A percentile compares a stretch with the other conserved stretches of the same genome.
phyloP scores from a whole-genome alignment of 2,888 invertebrate species.

The Yponomeuta malinellus region DNA sequence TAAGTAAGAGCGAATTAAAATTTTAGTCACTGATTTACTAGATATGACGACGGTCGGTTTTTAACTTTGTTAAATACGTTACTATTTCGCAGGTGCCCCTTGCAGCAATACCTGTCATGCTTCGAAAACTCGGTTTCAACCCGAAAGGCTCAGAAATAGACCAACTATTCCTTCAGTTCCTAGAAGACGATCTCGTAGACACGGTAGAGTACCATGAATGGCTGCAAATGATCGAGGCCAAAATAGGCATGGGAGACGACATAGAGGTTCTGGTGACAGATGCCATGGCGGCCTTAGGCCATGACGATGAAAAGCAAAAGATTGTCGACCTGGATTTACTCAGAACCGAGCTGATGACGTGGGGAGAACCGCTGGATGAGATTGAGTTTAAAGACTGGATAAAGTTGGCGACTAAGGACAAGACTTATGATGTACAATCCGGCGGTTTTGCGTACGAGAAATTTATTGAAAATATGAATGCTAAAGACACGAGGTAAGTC shows the following conservation, averaged over 20 bases:
- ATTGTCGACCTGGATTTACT: constrained; percentile 45
- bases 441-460: constrained; percentile 47
- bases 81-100: constrained; percentile 41
- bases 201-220: constrained; percentile 60
- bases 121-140: constrained; percentile 60
- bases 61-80: no score
- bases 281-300: constrained; percentile 52
- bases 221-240: constrained; percentile 63
- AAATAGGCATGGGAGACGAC: constrained; percentile 60
- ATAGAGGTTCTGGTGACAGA: constrained; percentile 49
- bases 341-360: constrained; percentile 46
- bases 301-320: constrained; percentile 56
- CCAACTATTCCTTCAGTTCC: constrained; percentile 42
- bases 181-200: constrained; percentile 63
- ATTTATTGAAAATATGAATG: constrained; percentile 64
- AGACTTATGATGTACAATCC: constrained; percentile 45
- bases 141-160: constrained; percentile 54
- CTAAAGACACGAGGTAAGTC: constrained; percentile 39
- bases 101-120: constrained; percentile 47
- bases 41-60: no score
- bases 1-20: no score
- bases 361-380: constrained; percentile 60
- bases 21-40: no score
- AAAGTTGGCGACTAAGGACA: constrained; percentile 50
- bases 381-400: constrained; percentile 57